These are phyloP conservation scores for Drosophila pegasa DNA, from an alignment of 2,888 invertebrate genomes.

Conservation along the genomic window DNA sequence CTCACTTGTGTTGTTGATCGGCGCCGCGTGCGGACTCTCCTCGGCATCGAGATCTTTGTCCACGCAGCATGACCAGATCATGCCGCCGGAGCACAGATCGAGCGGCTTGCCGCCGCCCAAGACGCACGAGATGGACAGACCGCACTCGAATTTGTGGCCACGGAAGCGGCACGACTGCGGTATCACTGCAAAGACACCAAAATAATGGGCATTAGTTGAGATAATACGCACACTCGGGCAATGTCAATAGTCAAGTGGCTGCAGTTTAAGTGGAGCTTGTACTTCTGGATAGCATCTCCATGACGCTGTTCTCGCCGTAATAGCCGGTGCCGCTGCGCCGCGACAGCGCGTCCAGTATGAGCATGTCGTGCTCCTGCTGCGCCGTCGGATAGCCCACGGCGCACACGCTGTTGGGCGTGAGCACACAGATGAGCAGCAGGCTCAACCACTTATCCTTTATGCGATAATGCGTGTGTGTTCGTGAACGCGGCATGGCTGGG, in stretches of 20 bases:
- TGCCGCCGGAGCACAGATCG: slow-evolving; percentile 96
- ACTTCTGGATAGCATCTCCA: slow-evolving; percentile 95
- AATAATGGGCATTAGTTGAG: slow-evolving; percentile 49
- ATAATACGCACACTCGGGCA: slow-evolving; percentile 18
- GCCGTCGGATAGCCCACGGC: slow-evolving; percentile 78
- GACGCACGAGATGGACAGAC: slow-evolving; percentile 95
- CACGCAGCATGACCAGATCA: slow-evolving; percentile 97
- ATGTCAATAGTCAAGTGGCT: slow-evolving; percentile 3
- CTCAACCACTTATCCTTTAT: slow-evolving; percentile 77
- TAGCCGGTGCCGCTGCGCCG: slow-evolving; percentile 86
- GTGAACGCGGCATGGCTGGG: slow-evolving; percentile 40
- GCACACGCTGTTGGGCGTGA: slow-evolving; percentile 25
- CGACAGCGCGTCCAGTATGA: slow-evolving; percentile 90
- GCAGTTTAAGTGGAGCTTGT: slow-evolving; percentile 68
- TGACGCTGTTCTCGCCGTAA: slow-evolving; percentile 89
- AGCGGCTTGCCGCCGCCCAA: slow-evolving; percentile 94
- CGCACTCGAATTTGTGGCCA: slow-evolving; percentile 94
- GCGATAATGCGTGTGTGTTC: slow-evolving; percentile 40
- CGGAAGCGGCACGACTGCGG: slow-evolving; percentile 94
- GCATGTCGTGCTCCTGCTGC: slow-evolving; percentile 91
- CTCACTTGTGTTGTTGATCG: slow-evolving; percentile 95
- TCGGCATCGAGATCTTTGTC: slow-evolving; percentile 89
- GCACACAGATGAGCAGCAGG: slow-evolving; percentile 31
- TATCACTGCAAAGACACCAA: slow-evolving; percentile 89
- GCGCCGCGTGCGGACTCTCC: slow-evolving; percentile 86